Conservation (phyloP, 2,797 vertebrate species). For the Buphagus erythrorhynchus region DNA sequence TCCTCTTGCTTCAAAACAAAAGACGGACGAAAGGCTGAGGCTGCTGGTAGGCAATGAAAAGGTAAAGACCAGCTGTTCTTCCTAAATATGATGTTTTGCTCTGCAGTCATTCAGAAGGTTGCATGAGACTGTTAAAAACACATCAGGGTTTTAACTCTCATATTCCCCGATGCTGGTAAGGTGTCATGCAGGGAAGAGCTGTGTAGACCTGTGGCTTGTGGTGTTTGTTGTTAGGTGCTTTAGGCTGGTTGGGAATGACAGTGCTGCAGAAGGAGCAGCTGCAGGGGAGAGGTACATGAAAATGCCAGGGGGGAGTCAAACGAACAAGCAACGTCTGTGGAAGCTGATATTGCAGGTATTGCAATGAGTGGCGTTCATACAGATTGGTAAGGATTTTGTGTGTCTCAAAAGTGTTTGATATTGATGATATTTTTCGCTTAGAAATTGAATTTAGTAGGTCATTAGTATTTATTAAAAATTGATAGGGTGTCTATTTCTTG, state of each 20-base stretch:
- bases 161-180: not conserved
- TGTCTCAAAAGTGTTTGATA: not conserved
- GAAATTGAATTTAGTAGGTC: not conserved
- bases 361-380: not conserved
- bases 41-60: not conserved
- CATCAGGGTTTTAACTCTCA: not conserved
- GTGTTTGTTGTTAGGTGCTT: not conserved
- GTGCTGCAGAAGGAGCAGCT: not conserved
- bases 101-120: not conserved
- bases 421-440: not conserved
- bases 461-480: constrained; percentile 36
- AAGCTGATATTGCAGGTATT: not conserved
- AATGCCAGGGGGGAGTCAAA: not conserved
- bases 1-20: not conserved
- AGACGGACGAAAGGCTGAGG: not conserved
- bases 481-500: not conserved
- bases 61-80: not conserved
- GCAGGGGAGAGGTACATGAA: not conserved
- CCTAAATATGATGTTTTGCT: not conserved
- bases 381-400: not conserved
- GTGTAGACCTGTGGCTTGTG: not conserved
- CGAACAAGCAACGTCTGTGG: rapidly evolving
- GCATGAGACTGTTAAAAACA: not conserved
- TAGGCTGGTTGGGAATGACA: not conserved
- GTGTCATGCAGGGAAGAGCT: not conserved